Percentiles rank a stretch among this genome's conserved stretches.
phyloP scores from a whole-genome alignment of 2,888 invertebrate genomes.

The Argynnis bischoffii region DNA sequence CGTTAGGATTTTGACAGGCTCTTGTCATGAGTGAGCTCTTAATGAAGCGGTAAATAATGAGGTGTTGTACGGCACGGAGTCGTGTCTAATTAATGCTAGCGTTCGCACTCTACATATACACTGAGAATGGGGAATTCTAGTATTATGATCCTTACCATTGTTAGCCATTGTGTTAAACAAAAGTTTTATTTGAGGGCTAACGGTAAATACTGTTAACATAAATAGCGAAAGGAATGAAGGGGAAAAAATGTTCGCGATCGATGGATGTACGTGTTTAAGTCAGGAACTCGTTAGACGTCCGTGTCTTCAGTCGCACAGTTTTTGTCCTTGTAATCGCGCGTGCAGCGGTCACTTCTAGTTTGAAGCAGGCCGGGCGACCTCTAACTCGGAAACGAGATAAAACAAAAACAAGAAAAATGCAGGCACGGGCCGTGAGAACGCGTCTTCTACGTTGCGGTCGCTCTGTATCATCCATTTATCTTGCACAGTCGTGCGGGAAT shows the following conservation, averaged over 20 bases:
- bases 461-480: conserved; percentile 75
- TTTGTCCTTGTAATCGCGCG: conserved; percentile 70
- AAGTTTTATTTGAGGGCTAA: conserved; percentile 42
- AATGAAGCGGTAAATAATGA: conserved; percentile 82
- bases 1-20: conserved; percentile 76
- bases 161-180: conserved; percentile 40
- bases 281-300: conserved; percentile 61
- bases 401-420: conserved; percentile 71
- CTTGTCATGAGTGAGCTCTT: conserved; percentile 75
- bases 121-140: conserved; percentile 47
- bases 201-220: conserved; percentile 52
- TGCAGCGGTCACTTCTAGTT: conserved; percentile 73
- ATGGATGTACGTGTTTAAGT: conserved; percentile 44
- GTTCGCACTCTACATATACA: conserved; percentile 58
- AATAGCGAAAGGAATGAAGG: conserved; percentile 46
- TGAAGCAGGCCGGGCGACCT: conserved; percentile 68
- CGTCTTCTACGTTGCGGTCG: conserved; percentile 67
- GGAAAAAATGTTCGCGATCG: conserved; percentile 50
- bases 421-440: conserved; percentile 81
- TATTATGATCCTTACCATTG: conserved; percentile 49
- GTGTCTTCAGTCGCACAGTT: conserved; percentile 61
- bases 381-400: conserved; percentile 76
- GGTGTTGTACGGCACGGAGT: conserved; percentile 70
- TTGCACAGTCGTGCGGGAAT: conserved; percentile 80
- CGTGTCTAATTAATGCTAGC: conserved; percentile 75